A percentile compares a stretch with the other conserved stretches of the same genome.
phyloP scores from a whole-genome alignment of 2,888 invertebrate genomes.

The Sycophila texana region DNA sequence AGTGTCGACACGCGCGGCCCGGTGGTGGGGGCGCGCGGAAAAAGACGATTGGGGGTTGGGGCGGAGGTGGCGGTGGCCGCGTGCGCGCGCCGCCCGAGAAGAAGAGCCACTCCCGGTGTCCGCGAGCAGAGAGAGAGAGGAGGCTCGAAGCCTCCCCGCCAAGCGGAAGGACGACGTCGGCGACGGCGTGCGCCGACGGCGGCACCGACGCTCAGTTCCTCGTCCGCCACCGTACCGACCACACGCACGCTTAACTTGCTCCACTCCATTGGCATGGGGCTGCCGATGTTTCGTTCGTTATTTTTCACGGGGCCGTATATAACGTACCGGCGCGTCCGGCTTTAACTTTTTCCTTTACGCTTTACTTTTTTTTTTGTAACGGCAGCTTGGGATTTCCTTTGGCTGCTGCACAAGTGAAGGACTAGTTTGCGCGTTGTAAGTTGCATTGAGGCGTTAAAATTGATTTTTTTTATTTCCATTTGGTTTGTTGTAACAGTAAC shows the following conservation, averaged over 20 bases:
- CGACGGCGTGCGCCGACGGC: constrained; percentile 61
- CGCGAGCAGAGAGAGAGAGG: constrained; percentile 29
- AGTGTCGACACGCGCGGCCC: background rate
- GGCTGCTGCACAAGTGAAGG: too few species aligned
- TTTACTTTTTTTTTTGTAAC: too few species aligned
- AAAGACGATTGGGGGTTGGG: constrained; percentile 7
- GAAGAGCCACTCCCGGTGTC: constrained; percentile 51
- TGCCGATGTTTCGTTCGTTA: too few species aligned
- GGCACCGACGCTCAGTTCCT: constrained; percentile 71
- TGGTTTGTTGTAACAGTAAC: too few species aligned
- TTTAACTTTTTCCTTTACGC: too few species aligned
- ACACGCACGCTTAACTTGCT: constrained; percentile 62
- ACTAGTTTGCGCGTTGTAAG: too few species aligned
- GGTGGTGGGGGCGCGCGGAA: background rate
- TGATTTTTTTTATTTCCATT: too few species aligned
- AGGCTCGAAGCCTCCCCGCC: background rate
- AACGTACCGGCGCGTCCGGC: too few species aligned
- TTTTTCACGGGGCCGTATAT: too few species aligned
- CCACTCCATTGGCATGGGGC: constrained; percentile 1
- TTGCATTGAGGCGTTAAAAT: too few species aligned
- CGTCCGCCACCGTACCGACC: constrained; percentile 72
- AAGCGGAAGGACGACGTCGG: constrained; percentile 17
- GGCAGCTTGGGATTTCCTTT: too few species aligned
- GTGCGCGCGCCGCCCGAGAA: constrained; percentile 32
- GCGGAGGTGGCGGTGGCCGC: constrained; percentile 28